A percentile compares a stretch with the other conserved stretches of the same genome.
These are phyloP conservation scores for Oscheius sp. DNA, from an alignment of 2,888 invertebrate genomes.

Conservation along the genomic window DNA sequence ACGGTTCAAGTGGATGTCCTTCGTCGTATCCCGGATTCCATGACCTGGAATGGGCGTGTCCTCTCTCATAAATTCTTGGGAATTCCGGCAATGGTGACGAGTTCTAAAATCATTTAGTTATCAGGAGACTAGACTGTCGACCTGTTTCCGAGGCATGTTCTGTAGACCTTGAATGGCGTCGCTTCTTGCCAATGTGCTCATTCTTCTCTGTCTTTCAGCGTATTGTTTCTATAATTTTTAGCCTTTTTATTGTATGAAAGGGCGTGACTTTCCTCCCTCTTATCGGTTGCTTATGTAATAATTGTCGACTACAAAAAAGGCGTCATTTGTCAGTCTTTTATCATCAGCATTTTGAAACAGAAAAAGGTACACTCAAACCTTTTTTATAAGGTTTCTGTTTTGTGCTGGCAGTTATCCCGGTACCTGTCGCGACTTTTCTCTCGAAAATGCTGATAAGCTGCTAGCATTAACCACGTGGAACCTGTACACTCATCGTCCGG, in stretches of 20 bases:
- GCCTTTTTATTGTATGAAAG: background rate
- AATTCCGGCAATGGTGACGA: conserved; percentile 55
- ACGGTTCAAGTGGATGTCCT: background rate
- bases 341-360: conserved; percentile 4
- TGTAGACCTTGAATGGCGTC: conserved; percentile 54
- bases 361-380: background rate
- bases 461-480: too few species aligned
- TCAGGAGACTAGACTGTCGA: background rate
- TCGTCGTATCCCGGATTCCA: conserved; percentile 54
- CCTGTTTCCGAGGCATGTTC: conserved; percentile 52
- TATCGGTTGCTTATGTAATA: conserved; percentile 20
- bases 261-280: conserved; percentile 11
- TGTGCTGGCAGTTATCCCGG: too few species aligned
- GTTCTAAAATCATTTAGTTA: conserved; percentile 38
- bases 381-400: too few species aligned
- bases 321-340: conserved; percentile 4
- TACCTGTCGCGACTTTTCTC: too few species aligned
- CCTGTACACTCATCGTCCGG: too few species aligned
- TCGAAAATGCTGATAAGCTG: too few species aligned
- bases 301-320: conserved; percentile 19
- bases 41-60: conserved; percentile 57
- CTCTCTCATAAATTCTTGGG: conserved; percentile 55
- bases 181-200: conserved; percentile 60
- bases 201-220: conserved; percentile 51
- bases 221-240: conserved; percentile 32